A percentile compares a stretch with the other conserved stretches of the same genome.
These are phyloP conservation scores for Cheilinus undulatus DNA, from an alignment of 2,113 vertebrate species.

Conservation along the genomic window DNA sequence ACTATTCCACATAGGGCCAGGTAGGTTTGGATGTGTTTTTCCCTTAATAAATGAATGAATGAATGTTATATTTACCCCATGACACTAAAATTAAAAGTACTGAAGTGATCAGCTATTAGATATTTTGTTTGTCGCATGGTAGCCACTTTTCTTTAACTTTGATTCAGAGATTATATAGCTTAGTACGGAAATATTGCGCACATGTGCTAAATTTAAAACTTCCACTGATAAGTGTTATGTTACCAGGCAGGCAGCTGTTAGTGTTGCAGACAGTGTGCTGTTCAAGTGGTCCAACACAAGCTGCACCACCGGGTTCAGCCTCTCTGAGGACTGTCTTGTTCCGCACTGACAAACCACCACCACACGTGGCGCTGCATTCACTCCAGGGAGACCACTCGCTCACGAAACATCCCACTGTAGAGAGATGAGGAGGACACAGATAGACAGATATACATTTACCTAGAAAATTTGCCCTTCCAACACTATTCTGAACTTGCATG, in stretches of 20 bases:
- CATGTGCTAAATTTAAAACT: too few relatives aligned
- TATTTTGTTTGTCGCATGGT: background rate
- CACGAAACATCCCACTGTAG: slow-evolving; percentile 80
- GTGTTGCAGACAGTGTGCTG: slow-evolving; percentile 84
- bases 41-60: too few relatives aligned
- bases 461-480: background rate
- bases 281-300: slow-evolving; percentile 74
- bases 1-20: too few relatives aligned
- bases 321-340: slow-evolving; percentile 76
- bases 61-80: too few relatives aligned
- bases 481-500: background rate
- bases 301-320: slow-evolving; percentile 69
- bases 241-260: slow-evolving; percentile 86
- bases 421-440: background rate
- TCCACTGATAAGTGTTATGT: slow-evolving; percentile 4
- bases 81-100: background rate
- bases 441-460: too few relatives aligned
- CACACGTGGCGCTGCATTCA: slow-evolving; percentile 84
- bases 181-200: background rate
- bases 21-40: too few relatives aligned
- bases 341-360: slow-evolving; percentile 77
- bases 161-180: background rate
- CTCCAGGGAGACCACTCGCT: slow-evolving; percentile 87
- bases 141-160: background rate
- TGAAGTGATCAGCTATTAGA: background rate